A percentile compares a stretch with the other conserved stretches of the same genome.
Evolutionary conservation across 2,797 vertebrate species (phyloP).

Genomic region (Sphaeramia orbicularis): DNA sequence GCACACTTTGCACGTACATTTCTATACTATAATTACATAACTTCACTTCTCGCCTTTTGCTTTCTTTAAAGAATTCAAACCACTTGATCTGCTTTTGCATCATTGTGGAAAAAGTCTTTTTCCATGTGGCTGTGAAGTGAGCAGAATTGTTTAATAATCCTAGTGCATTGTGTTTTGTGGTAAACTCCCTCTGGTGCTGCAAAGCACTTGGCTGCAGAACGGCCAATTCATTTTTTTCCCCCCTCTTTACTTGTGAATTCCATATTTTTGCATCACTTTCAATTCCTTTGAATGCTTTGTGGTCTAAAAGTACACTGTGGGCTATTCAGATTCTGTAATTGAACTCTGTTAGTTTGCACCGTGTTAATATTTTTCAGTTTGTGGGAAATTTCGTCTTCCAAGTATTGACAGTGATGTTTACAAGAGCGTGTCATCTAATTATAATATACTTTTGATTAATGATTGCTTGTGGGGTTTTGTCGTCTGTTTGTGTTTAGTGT

Average conservation of each 20-base stretch:
- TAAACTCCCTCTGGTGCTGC: slow-evolving; percentile 40
- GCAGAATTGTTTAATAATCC: slow-evolving; percentile 18
- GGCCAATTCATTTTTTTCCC: slow-evolving; percentile 38
- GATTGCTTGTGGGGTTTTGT: not conserved
- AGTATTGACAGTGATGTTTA: not conserved
- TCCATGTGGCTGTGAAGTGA: slow-evolving; percentile 29
- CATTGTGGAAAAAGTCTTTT: not conserved
- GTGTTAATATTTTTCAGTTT: not conserved
- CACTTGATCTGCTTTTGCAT: slow-evolving; percentile 10
- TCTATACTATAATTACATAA: not conserved
- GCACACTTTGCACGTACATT: slow-evolving; percentile 12
- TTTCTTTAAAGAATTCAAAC: slow-evolving; percentile 19
- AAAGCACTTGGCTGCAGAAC: slow-evolving; percentile 44
- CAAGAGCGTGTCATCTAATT: not conserved
- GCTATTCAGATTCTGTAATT: slow-evolving; percentile 28
- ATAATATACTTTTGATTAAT: slow-evolving; percentile 6
- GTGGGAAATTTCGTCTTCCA: not conserved
- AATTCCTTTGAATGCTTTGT: slow-evolving; percentile 33
- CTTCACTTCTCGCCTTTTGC: slow-evolving; percentile 9
- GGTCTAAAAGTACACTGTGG: slow-evolving; percentile 31
- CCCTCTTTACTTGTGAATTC: slow-evolving; percentile 26
- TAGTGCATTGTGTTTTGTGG: slow-evolving; percentile 40
- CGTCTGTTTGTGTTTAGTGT: slow-evolving; percentile 5
- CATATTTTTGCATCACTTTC: slow-evolving; percentile 35
- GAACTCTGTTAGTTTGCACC: slow-evolving; percentile 15